phyloP scores from a whole-genome alignment of 2,888 invertebrate species.

The Hydriomena furcata region DNA sequence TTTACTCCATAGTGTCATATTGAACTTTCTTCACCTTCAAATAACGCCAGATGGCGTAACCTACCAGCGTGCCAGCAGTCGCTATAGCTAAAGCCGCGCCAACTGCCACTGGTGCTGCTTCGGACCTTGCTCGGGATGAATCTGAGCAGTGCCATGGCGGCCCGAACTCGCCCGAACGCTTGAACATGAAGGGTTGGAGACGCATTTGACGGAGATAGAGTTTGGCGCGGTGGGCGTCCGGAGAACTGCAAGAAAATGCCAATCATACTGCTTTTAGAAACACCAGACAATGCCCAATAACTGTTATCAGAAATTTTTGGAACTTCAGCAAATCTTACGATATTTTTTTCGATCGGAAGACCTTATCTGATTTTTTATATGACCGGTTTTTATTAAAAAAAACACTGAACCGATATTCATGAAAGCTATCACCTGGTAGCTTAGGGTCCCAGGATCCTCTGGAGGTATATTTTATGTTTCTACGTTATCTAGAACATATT shows the following conservation, averaged over 20 bases:
- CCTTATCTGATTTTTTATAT: too few relatives aligned
- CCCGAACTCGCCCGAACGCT: conserved; percentile 88
- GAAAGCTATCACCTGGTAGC: too few relatives aligned
- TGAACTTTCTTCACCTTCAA: conserved; percentile 95
- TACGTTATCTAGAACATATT: too few relatives aligned
- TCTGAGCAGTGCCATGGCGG: conserved; percentile 86
- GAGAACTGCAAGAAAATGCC: conserved; percentile 48
- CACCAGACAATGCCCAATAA: too few relatives aligned
- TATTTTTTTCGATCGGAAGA: too few relatives aligned
- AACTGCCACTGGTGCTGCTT: conserved; percentile 89
- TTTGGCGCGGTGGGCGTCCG: conserved; percentile 82
- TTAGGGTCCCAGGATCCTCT: too few relatives aligned
- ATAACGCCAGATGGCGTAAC: conserved; percentile 93
- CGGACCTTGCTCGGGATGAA: conserved; percentile 84
- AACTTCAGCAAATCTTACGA: too few relatives aligned
- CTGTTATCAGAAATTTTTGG: too few relatives aligned
- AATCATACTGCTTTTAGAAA: too few relatives aligned
- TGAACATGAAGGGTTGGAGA: conserved; percentile 95
- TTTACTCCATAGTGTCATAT: conserved; percentile 94
- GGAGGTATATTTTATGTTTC: too few relatives aligned
- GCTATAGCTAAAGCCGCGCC: conserved; percentile 93
- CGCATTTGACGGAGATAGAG: conserved; percentile 87
- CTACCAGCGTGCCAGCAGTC: conserved; percentile 90
- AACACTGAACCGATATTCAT: too few relatives aligned
- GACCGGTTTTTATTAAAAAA: too few relatives aligned